phyloP scores from a whole-genome alignment of 2,797 vertebrate species.

The Channallabes apus region DNA sequence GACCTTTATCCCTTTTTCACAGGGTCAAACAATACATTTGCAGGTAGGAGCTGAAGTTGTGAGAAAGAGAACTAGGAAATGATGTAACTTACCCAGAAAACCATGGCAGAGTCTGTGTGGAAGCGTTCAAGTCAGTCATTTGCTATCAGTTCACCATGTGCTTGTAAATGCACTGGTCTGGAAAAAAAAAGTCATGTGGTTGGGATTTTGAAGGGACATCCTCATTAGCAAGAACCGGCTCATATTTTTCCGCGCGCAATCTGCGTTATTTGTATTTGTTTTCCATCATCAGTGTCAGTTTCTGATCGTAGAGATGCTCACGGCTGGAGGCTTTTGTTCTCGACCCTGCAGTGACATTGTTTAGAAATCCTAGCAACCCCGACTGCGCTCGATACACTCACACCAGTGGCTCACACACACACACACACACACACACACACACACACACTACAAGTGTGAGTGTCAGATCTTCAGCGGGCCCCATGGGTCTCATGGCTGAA shows the following conservation, averaged over 20 bases:
- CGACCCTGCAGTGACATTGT: not conserved
- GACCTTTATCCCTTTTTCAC: not conserved
- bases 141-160: not conserved
- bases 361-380: constrained; percentile 2
- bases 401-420: not conserved
- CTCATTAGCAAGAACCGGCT: not conserved
- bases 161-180: too few species aligned
- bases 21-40: not conserved
- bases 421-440: not conserved
- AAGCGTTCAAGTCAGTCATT: not conserved
- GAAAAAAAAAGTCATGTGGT: not conserved
- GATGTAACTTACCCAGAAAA: not conserved
- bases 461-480: not conserved
- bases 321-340: constrained; percentile 9
- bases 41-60: not conserved
- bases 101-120: not conserved
- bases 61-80: not conserved
- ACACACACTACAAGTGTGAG: not conserved
- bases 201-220: not conserved
- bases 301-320: not conserved
- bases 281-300: not conserved
- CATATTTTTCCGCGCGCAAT: not conserved
- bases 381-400: not conserved
- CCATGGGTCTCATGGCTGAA: too few species aligned
- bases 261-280: too few species aligned